Percentiles rank a stretch among this genome's conserved stretches.
Evolutionary conservation across 1,140 invertebrate genomes (phyloP).

Genomic region (Drosophila oshimai): DNA sequence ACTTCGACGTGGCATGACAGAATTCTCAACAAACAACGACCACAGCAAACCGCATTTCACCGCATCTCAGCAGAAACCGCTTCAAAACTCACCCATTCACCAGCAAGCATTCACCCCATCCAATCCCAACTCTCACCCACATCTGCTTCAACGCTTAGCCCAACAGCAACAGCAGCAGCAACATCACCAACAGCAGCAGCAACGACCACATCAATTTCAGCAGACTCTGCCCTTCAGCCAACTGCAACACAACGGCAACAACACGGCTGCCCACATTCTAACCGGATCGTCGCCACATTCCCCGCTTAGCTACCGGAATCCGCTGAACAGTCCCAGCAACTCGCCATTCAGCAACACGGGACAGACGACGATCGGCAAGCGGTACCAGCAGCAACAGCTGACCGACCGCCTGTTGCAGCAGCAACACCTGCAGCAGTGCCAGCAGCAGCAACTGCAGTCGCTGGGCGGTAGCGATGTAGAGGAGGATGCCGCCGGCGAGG

Average conservation of each 20-base stretch:
- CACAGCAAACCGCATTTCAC: conserved; percentile 73
- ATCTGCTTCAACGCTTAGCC: conserved; percentile 53
- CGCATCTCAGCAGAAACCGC: conserved; percentile 62
- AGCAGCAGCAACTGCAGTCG: conserved; percentile 73
- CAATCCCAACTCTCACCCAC: conserved; percentile 38
- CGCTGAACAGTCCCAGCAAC: conserved; percentile 76
- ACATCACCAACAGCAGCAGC: conserved; percentile 31
- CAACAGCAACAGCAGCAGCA: conserved; percentile 50
- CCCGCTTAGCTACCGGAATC: conserved; percentile 64
- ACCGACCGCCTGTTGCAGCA: conserved; percentile 79
- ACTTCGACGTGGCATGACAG: conserved; percentile 82
- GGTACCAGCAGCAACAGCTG: conserved; percentile 74
- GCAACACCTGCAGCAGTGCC: conserved; percentile 70
- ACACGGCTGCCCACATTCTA: conserved; percentile 58
- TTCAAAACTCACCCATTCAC: conserved; percentile 71
- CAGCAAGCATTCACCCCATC: conserved; percentile 25
- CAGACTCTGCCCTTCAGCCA: conserved; percentile 47
- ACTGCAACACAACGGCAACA: conserved; percentile 67
- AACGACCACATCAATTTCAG: conserved; percentile 36
- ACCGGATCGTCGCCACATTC: conserved; percentile 66
- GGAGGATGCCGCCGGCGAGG: conserved; percentile 44
- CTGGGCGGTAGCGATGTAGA: conserved; percentile 30
- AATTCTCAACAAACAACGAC: conserved; percentile 81
- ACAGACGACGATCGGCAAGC: conserved; percentile 52
- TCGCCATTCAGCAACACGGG: conserved; percentile 52